phyloP scores from a whole-genome alignment of 1,140 invertebrate genomes.

The Cheumatopsyche charites region DNA sequence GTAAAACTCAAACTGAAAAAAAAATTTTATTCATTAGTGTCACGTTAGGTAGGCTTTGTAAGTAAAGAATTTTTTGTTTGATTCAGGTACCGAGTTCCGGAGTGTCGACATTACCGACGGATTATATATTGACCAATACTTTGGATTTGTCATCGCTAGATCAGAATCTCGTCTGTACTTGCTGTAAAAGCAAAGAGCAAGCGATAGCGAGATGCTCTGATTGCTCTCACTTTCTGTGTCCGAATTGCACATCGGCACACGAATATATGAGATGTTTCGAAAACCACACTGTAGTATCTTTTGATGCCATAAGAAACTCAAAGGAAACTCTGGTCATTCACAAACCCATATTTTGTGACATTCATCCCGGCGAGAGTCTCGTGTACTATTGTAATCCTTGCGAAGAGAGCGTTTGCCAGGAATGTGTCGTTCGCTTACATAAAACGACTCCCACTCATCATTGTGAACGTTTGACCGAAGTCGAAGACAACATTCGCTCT shows the following conservation, averaged over 20 bases:
- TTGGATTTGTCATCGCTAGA: constrained; percentile 83
- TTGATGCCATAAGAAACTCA: constrained; percentile 83
- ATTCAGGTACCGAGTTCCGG: constrained; percentile 71
- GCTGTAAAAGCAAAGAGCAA: constrained; percentile 86
- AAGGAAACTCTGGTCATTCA: constrained; percentile 76
- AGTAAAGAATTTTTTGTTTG: not conserved
- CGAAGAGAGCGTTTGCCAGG: constrained; percentile 81
- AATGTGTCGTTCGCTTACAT: constrained; percentile 80
- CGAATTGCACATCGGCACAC: constrained; percentile 92
- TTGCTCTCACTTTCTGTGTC: constrained; percentile 92
- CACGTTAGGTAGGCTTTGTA: too few relatives aligned
- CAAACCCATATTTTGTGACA: constrained; percentile 80
- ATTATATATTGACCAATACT: constrained; percentile 85
- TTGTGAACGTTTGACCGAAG: constrained; percentile 77
- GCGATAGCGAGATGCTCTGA: constrained; percentile 91
- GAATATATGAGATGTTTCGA: constrained; percentile 94
- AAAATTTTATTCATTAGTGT: too few relatives aligned
- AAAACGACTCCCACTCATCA: constrained; percentile 77
- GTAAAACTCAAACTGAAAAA: too few relatives aligned
- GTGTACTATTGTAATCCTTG: constrained; percentile 84
- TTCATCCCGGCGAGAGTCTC: constrained; percentile 77
- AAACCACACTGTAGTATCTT: constrained; percentile 85
- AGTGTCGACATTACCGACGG: constrained; percentile 74
- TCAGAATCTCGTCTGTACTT: constrained; percentile 80
- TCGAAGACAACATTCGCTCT: constrained; percentile 74